Evolutionary conservation across 2,113 vertebrate species (phyloP).

Genomic region (Formicarius rufipectus): DNA sequence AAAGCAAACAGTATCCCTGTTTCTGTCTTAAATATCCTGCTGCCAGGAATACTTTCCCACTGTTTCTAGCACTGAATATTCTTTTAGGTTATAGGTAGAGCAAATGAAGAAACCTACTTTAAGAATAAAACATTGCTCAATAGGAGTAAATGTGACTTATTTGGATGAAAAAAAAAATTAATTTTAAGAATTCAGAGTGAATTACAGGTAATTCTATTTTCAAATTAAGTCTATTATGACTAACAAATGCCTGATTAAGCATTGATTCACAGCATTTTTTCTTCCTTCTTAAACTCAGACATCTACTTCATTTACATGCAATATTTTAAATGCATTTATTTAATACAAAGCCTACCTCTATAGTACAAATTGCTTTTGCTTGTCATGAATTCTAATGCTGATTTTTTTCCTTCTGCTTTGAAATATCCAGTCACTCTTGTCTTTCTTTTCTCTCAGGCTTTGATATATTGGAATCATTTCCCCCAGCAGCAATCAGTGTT

Average conservation of each 20-base stretch:
- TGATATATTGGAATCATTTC: constrained; percentile 60
- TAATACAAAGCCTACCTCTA: constrained; percentile 5
- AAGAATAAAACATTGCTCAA: neutral
- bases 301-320: constrained; percentile 43
- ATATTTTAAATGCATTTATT: constrained; percentile 39
- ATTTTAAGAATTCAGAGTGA: neutral
- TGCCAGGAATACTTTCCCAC: neutral
- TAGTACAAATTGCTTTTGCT: constrained; percentile 54
- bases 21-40: neutral
- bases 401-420: constrained; percentile 49
- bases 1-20: neutral
- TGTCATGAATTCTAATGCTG: constrained; percentile 52
- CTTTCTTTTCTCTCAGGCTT: constrained; percentile 48
- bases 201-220: neutral
- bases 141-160: neutral
- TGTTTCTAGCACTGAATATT: neutral
- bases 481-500: constrained; percentile 57
- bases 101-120: neutral
- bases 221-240: neutral
- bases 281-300: neutral
- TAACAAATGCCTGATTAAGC: neutral
- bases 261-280: neutral
- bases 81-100: neutral
- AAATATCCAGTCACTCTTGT: constrained; percentile 24
- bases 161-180: neutral